These are phyloP conservation scores for Antidorcas marsupialis DNA, from an alignment of 2,113 vertebrate species.

Conservation along the genomic window DNA sequence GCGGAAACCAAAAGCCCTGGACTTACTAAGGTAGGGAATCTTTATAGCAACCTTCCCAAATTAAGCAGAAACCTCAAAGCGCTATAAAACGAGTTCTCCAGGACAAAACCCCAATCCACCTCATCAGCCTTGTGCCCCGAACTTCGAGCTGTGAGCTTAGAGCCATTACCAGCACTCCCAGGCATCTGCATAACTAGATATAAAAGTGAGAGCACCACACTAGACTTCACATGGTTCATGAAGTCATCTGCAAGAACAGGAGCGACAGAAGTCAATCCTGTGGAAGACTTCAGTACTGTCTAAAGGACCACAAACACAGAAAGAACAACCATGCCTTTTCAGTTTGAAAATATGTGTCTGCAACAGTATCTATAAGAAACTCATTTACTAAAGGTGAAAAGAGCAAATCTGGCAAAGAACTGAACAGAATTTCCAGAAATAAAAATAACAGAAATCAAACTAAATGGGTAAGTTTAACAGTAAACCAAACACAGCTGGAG, in stretches of 20 bases:
- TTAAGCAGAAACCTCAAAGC: background rate
- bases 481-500: background rate
- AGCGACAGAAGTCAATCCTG: background rate
- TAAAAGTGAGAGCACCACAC: background rate
- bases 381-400: background rate
- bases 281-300: background rate
- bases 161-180: background rate
- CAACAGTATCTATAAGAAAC: background rate
- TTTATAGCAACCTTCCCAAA: background rate
- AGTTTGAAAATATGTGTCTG: background rate
- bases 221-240: background rate
- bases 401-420: background rate
- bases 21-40: background rate
- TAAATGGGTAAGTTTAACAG: background rate
- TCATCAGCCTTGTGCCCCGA: background rate
- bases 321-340: background rate
- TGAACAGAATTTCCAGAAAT: background rate
- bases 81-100: background rate
- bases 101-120: background rate
- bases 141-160: background rate
- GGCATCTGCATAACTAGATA: background rate
- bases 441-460: constrained; percentile 3
- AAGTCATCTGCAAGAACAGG: background rate
- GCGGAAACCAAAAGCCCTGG: background rate
- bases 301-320: background rate